These are phyloP conservation scores for Ormyrus labotus DNA, from an alignment of 2,888 invertebrate species.

Conservation along the genomic window DNA sequence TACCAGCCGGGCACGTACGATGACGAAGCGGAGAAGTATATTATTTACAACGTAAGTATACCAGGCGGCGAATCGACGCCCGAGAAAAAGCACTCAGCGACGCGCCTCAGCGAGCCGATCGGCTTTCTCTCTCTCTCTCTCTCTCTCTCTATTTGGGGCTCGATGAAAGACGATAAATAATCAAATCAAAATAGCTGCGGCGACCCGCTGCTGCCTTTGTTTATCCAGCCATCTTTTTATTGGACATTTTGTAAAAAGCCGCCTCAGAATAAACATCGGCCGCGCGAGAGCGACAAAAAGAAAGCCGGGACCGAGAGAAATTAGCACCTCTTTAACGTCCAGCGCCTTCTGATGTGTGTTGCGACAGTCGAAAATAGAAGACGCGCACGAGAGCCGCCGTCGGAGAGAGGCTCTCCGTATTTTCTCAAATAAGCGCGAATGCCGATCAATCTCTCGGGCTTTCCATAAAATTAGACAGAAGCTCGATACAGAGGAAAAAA, in stretches of 20 bases:
- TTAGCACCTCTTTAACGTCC: constrained; percentile 31
- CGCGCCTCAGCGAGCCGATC: neutral
- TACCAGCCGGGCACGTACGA: constrained; percentile 91
- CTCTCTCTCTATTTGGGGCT: no score
- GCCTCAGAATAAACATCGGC: neutral
- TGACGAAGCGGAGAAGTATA: constrained; percentile 95
- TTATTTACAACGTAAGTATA: constrained; percentile 90
- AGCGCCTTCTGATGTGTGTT: neutral
- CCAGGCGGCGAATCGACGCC: neutral
- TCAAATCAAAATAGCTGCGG: no score
- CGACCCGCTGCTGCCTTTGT: no score
- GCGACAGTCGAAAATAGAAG: constrained; percentile 21
- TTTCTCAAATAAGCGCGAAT: constrained; percentile 14
- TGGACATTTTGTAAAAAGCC: no score
- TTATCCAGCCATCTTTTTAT: no score
- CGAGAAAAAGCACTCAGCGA: constrained; percentile 18
- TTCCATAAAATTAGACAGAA: constrained; percentile 25
- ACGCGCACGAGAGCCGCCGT: neutral
- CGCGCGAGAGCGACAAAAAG: neutral
- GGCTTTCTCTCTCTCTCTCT: no score
- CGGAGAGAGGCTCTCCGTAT: neutral
- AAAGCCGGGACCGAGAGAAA: constrained; percentile 23
- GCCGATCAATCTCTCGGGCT: constrained; percentile 35
- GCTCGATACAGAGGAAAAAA: constrained; percentile 7
- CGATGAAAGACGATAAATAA: no score